These are phyloP conservation scores for Masticophis lateralis DNA, from an alignment of 2,797 vertebrate species.

Conservation along the genomic window DNA sequence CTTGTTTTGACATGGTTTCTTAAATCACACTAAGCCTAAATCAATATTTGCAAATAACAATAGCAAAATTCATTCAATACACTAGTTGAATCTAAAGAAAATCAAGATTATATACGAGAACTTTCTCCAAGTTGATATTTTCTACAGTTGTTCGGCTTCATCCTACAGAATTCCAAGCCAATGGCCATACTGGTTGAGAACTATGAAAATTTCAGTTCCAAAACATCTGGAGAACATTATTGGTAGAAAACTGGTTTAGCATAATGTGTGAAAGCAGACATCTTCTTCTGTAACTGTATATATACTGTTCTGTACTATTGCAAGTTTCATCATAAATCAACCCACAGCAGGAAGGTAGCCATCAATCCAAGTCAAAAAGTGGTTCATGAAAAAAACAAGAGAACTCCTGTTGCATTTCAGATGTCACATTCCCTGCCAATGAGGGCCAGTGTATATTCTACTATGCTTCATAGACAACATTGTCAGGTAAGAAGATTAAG, in stretches of 20 bases:
- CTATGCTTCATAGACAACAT: constrained; percentile 41
- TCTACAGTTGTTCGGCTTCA: neutral
- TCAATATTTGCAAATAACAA: neutral
- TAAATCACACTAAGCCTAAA: neutral
- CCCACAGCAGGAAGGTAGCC: neutral
- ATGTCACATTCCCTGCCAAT: constrained; percentile 12
- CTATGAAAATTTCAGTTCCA: neutral
- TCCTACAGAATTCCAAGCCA: neutral
- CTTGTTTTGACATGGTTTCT: neutral
- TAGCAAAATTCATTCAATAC: neutral
- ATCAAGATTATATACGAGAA: neutral
- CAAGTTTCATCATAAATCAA: neutral
- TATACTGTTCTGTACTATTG: neutral
- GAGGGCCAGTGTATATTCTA: constrained; percentile 15
- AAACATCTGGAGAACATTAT: neutral
- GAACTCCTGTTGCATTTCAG: neutral
- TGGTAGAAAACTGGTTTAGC: neutral
- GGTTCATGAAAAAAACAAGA: neutral
- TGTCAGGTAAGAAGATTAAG: constrained; percentile 62
- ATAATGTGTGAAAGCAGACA: neutral
- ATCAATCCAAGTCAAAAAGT: neutral
- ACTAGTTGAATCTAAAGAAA: neutral
- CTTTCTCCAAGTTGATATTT: neutral
- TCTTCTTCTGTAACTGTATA: neutral
- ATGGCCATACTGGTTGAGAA: neutral